Base-by-base conservation (phyloP, 1,140 invertebrate genomes). In the Ylistrum balloti region DNA sequence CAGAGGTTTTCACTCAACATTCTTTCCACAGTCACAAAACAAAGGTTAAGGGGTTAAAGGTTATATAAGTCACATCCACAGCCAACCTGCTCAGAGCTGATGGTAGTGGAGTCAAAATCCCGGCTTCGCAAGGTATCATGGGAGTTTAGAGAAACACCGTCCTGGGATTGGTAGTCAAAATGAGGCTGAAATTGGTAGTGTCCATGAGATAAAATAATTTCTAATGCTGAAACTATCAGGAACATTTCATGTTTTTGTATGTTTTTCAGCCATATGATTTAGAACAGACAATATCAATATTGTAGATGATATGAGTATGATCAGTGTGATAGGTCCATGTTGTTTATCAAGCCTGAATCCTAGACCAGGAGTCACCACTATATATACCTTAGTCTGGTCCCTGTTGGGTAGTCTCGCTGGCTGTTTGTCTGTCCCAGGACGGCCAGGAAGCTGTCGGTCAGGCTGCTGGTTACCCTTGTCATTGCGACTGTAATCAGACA, bases 81-180 rank as follows among this genome's bases (percentile, higher is more conserved):
- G 56, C 56, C 22, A 74, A 74, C 56, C 56, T 74, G 56, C n/a
- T 74, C 56, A 28, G 56, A 74, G n/a, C 56, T 74, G 56, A 74
- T 74, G 56, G 56, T 74, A 74, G 56, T 74, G 56, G 56, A 74
- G 56, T 74, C 56, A 74, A 74, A 74, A 74, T 74, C 56, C 56
- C 56, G 56, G 56, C 56, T 74, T 28, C 56, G 56, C n/a, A 74
- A 74, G n/a, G 56, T 74, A 28, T 74, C 56, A 28, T 74, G n/a
- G 22, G 56, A 74, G 56, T 74, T 74, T 74, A 74, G n/a, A 74
- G 56, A 74, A 9, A 74, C 11, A 9, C 56, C 56, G 5, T 74
- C 56, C 22, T 74, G 56, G 56, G 56, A 74, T 74, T 28, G 56
- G 56, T 17, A 74, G 56, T 74, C 56, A 74, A 28, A 74, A n/a